Conservation (phyloP, 2,113 vertebrate species). For the Apistogramma diplotaenia region DNA sequence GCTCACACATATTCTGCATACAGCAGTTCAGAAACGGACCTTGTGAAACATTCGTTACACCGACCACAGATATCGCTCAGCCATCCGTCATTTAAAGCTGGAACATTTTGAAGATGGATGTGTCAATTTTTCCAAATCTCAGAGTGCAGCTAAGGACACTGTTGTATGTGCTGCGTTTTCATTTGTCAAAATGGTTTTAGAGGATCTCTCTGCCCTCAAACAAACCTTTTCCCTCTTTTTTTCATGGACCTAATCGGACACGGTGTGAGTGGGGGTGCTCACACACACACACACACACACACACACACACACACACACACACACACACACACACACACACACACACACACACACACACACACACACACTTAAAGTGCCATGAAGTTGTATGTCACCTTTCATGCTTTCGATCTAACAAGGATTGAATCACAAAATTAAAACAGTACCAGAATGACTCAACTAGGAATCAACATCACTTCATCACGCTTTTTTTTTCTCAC, state of each 20-base stretch:
- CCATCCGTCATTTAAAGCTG: constrained; percentile 29
- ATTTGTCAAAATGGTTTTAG: neutral
- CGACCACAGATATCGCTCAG: neutral
- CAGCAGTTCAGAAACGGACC: neutral
- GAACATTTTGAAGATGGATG: constrained; percentile 32
- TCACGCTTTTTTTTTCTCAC: neutral
- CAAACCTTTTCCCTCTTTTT: neutral
- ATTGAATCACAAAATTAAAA: neutral
- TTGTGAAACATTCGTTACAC: constrained; percentile 38
- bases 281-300: neutral
- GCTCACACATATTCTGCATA: neutral
- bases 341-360: neutral
- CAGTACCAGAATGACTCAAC: neutral
- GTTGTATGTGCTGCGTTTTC: neutral
- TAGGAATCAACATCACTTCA: neutral
- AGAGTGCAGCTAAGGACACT: neutral
- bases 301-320: neutral
- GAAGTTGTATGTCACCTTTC: neutral
- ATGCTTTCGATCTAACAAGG: neutral
- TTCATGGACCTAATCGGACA: constrained; percentile 36
- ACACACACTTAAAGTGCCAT: neutral
- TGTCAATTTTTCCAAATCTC: constrained; percentile 7
- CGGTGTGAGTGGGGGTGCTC: neutral
- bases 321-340: constrained; percentile 1
- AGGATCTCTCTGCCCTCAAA: constrained; percentile 2